Percentiles rank a stretch among this genome's conserved stretches.
These are phyloP conservation scores for Melipona beecheii DNA, from an alignment of 2,888 invertebrate genomes.

Conservation along the genomic window DNA sequence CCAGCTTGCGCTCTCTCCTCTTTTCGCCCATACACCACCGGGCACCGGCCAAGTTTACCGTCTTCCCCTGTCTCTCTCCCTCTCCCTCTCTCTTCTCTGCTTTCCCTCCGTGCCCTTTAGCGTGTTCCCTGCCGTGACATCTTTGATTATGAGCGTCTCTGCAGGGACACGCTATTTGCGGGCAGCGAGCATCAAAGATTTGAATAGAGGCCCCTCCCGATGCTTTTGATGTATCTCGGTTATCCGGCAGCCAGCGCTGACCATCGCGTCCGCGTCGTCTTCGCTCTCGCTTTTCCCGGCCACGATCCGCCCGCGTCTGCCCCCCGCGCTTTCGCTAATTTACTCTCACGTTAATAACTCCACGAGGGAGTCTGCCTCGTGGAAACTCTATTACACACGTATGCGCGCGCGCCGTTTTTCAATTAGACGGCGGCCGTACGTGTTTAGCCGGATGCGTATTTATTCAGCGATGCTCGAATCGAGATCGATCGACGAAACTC, in stretches of 20 bases:
- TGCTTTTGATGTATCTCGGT: constrained; percentile 80
- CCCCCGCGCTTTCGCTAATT: constrained; percentile 50
- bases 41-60: constrained; percentile 26
- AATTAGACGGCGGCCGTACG: neutral
- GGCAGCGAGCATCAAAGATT: constrained; percentile 75
- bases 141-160: constrained; percentile 81
- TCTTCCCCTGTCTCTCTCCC: constrained; percentile 27
- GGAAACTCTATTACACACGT: neutral
- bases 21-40: constrained; percentile 23
- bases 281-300: constrained; percentile 47
- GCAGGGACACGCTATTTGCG: constrained; percentile 70
- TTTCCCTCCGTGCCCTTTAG: constrained; percentile 41
- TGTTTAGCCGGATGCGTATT: too few species aligned
- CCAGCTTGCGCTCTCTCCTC: neutral
- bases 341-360: constrained; percentile 2
- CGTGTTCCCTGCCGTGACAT: constrained; percentile 73
- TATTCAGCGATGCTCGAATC: neutral
- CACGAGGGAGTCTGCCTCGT: neutral
- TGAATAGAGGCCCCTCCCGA: constrained; percentile 75
- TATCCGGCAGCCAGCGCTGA: constrained; percentile 65
- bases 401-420: constrained; percentile 5
- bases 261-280: constrained; percentile 58
- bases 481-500: neutral
- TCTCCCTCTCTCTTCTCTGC: constrained; percentile 14
- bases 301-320: constrained; percentile 48